phyloP scores from a whole-genome alignment of 2,797 vertebrate genomes.

The Aldrovandia affinis region DNA sequence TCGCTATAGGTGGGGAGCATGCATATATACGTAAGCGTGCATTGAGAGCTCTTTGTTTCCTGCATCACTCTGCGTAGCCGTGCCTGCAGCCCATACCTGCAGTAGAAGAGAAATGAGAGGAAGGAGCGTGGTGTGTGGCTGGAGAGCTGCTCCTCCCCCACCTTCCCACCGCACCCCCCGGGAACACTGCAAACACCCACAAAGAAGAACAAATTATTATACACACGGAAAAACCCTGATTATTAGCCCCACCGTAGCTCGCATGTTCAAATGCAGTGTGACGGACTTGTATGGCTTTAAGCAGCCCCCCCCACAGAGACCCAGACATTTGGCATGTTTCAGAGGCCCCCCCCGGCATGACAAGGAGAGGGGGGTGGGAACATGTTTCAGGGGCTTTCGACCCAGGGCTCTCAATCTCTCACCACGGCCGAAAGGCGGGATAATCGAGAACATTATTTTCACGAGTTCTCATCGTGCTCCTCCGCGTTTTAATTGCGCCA shows the following conservation, averaged over 20 bases:
- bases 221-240: background rate
- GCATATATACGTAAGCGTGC: too few species aligned
- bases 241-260: background rate
- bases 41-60: too few species aligned
- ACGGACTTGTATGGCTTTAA: background rate
- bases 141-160: background rate
- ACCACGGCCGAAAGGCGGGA: background rate
- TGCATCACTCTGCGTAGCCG: too few species aligned
- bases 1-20: too few species aligned
- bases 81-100: background rate
- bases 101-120: background rate
- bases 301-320: background rate
- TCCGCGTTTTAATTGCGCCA: conserved; percentile 24
- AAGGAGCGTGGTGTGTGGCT: background rate
- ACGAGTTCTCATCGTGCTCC: background rate
- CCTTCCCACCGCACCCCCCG: background rate
- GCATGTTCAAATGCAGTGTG: background rate
- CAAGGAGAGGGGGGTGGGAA: background rate
- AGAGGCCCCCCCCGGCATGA: background rate
- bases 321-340: background rate
- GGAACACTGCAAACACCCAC: background rate
- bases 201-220: background rate
- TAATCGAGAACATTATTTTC: background rate
- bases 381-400: background rate
- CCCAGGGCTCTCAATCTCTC: background rate